These are phyloP conservation scores for Diadumene lineata DNA, from an alignment of 92 coral and sea anemone genomes.

Conservation along the genomic window DNA sequence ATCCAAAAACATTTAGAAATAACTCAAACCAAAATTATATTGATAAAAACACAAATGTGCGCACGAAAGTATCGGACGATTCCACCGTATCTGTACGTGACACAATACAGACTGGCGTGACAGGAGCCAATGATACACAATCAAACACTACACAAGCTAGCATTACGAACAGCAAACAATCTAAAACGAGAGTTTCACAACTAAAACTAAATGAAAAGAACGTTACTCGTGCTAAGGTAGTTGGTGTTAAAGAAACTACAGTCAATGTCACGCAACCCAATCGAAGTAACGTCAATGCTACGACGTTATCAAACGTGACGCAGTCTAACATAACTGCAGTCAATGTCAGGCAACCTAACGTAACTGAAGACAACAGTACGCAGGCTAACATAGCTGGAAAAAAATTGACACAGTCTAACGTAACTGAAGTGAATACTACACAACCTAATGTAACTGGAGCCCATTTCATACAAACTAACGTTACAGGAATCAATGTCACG, in stretches of 20 bases:
- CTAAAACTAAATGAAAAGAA: conserved; percentile 8
- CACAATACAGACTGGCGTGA: background rate
- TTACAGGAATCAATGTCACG: conserved; percentile 10
- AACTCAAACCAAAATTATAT: conserved; percentile 6
- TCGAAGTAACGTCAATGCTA: conserved; percentile 1
- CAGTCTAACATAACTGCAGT: background rate
- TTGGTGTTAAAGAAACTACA: no score
- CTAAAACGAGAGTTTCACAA: background rate
- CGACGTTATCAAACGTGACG: conserved; percentile 10
- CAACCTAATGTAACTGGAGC: background rate
- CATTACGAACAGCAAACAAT: conserved; percentile 16
- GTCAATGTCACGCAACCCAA: conserved; percentile 10
- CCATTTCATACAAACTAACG: background rate
- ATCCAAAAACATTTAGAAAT: background rate
- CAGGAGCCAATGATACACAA: conserved; percentile 4
- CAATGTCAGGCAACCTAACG: background rate
- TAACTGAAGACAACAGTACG: conserved; percentile 6
- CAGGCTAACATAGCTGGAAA: conserved; percentile 1
- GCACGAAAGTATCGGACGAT: background rate
- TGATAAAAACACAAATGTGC: background rate
- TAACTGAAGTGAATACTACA: background rate
- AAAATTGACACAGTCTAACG: background rate
- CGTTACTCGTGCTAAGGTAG: background rate
- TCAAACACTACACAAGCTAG: conserved; percentile 8
- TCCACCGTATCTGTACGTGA: background rate